Percentiles rank a stretch among this genome's conserved stretches.
Evolutionary conservation across 2,113 vertebrate genomes (phyloP).

Genomic region (Haplochromis vanheusdeni): DNA sequence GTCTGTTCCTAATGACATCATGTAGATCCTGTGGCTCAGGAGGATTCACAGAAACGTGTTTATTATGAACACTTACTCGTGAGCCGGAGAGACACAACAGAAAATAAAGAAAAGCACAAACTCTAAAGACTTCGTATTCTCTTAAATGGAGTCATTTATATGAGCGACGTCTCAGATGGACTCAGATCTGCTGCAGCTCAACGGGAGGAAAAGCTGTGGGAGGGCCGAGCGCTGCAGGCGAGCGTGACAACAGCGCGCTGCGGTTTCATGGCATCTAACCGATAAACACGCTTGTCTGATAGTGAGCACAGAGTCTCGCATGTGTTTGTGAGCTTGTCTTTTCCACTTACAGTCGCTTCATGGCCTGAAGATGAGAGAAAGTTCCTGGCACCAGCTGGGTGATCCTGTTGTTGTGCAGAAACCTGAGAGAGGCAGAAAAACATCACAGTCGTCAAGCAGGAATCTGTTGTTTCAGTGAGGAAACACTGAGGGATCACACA

Average conservation of each 20-base stretch:
- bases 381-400: conserved; percentile 88
- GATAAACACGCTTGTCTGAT: background rate
- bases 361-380: conserved; percentile 88
- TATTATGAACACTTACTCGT: accelerated
- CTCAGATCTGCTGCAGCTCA: background rate
- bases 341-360: conserved; percentile 94
- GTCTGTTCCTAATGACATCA: background rate
- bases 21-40: background rate
- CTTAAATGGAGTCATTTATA: background rate
- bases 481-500: background rate
- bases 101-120: background rate
- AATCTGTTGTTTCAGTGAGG: background rate
- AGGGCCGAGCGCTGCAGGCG: background rate
- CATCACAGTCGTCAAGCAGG: background rate
- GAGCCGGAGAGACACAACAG: accelerated
- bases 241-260: background rate
- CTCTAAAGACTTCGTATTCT: background rate
- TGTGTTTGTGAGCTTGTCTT: background rate
- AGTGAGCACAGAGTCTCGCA: background rate
- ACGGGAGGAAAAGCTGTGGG: background rate
- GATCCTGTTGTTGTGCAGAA: conserved; percentile 98
- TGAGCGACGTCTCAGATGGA: background rate
- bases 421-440: conserved; percentile 69
- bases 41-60: background rate
- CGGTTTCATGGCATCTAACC: background rate